phyloP scores from a whole-genome alignment of 2,888 invertebrate species.

The Drosophila yooni region DNA sequence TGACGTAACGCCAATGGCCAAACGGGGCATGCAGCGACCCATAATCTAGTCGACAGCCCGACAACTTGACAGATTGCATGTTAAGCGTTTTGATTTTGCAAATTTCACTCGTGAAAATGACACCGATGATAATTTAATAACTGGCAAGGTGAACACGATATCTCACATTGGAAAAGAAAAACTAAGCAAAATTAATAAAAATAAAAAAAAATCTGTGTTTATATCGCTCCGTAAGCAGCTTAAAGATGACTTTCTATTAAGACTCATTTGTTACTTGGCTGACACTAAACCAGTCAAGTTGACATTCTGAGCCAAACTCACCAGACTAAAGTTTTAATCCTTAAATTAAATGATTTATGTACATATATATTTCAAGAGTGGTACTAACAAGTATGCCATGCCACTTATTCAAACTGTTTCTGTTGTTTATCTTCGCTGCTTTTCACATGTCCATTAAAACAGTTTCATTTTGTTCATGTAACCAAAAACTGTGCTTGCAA shows the following conservation, averaged over 20 bases:
- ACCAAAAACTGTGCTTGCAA: not conserved
- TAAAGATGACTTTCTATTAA: slow-evolving; percentile 4
- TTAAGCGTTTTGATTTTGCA: slow-evolving; percentile 18
- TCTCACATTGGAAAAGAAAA: not conserved
- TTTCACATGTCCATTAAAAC: slow-evolving; percentile 4
- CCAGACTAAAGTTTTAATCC: not conserved
- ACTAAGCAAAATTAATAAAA: not conserved
- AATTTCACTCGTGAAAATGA: slow-evolving; percentile 28
- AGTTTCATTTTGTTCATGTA: not conserved
- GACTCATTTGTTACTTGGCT: not conserved
- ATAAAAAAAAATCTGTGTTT: not conserved
- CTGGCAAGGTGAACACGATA: not conserved
- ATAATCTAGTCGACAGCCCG: slow-evolving; percentile 7
- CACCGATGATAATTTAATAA: slow-evolving; percentile 11
- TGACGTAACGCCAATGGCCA: slow-evolving; percentile 36
- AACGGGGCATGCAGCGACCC: slow-evolving; percentile 10
- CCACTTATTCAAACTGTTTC: not conserved
- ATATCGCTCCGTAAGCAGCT: not conserved
- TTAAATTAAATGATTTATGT: not conserved
- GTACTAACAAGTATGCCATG: not conserved
- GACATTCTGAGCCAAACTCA: not conserved
- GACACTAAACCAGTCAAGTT: not conserved
- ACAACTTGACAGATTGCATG: slow-evolving; percentile 24
- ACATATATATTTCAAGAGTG: not conserved
- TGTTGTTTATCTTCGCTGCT: not conserved